A percentile compares a stretch with the other conserved stretches of the same genome.
Conservation (phyloP, 2,113 vertebrate genomes). For the Synodontis membranacea region DNA sequence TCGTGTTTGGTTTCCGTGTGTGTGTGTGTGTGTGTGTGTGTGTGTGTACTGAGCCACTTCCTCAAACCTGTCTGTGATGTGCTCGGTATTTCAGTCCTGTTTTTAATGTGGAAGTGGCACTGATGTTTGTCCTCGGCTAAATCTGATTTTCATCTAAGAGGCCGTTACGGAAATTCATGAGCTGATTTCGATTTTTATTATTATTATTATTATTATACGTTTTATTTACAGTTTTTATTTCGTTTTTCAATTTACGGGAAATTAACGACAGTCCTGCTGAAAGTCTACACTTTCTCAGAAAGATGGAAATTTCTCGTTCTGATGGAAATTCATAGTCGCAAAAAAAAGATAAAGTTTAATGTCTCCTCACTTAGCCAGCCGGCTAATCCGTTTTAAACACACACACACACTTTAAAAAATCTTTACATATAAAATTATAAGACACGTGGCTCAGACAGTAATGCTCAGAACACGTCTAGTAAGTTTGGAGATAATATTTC, state of each 20-base stretch:
- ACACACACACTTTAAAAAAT: neutral
- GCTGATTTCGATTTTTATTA: neutral
- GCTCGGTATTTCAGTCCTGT: neutral
- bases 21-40: neutral
- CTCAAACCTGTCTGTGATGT: neutral
- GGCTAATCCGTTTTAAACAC: neutral
- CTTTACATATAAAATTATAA: too few species aligned
- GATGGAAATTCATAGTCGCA: neutral
- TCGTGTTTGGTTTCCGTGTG: neutral
- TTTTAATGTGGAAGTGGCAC: neutral
- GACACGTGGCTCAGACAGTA: too few species aligned
- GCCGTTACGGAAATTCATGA: neutral
- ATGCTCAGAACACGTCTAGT: too few species aligned
- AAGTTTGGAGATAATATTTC: too few species aligned
- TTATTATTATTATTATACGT: too few species aligned
- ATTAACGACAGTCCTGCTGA: too few species aligned
- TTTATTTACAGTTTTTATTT: too few species aligned
- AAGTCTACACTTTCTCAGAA: neutral
- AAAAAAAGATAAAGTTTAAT: neutral
- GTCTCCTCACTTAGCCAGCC: neutral
- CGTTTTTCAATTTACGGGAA: neutral
- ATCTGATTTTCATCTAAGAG: neutral
- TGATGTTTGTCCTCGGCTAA: neutral
- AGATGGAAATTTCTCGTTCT: neutral
- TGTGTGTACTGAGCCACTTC: neutral